Percentiles rank a stretch among this genome's conserved stretches.
These are phyloP conservation scores for Melanotaenia trifasciata DNA, from an alignment of 2,797 vertebrate genomes.

Conservation along the genomic window DNA sequence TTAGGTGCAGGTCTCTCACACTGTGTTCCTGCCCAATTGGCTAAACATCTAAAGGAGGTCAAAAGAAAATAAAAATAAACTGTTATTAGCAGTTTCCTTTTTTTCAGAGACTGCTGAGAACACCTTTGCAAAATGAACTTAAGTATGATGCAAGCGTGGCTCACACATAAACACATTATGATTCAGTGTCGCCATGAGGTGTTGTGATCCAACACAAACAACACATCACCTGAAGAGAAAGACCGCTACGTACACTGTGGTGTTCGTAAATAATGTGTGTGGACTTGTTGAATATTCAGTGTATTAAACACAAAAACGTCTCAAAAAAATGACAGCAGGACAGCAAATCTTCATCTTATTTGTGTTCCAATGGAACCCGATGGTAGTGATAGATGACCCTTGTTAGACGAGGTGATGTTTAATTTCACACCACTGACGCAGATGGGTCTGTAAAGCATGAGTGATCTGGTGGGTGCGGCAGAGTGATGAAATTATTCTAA, in stretches of 20 bases:
- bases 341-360: conserved; percentile 69
- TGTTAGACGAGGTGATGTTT: conserved; percentile 74
- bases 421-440: conserved; percentile 71
- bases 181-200: conserved; percentile 54
- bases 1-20: conserved; percentile 98
- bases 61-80: conserved; percentile 52
- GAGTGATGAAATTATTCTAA: conserved; percentile 70
- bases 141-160: conserved; percentile 51
- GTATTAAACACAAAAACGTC: conserved; percentile 28
- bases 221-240: conserved; percentile 63
- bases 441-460: conserved; percentile 73
- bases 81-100: background rate
- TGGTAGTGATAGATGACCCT: conserved; percentile 76
- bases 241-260: conserved; percentile 42
- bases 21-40: conserved; percentile 98
- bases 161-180: conserved; percentile 63
- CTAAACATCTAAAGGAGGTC: conserved; percentile 91
- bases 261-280: conserved; percentile 45
- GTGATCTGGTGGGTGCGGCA: conserved; percentile 57
- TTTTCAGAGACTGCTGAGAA: conserved; percentile 29
- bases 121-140: conserved; percentile 37
- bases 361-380: conserved; percentile 69
- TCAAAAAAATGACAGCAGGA: conserved; percentile 54
- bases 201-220: conserved; percentile 67
- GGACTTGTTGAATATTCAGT: conserved; percentile 69